A percentile compares a stretch with the other conserved stretches of the same genome.
Conservation (phyloP, 2,888 invertebrate species). For the Spialia ferax region DNA sequence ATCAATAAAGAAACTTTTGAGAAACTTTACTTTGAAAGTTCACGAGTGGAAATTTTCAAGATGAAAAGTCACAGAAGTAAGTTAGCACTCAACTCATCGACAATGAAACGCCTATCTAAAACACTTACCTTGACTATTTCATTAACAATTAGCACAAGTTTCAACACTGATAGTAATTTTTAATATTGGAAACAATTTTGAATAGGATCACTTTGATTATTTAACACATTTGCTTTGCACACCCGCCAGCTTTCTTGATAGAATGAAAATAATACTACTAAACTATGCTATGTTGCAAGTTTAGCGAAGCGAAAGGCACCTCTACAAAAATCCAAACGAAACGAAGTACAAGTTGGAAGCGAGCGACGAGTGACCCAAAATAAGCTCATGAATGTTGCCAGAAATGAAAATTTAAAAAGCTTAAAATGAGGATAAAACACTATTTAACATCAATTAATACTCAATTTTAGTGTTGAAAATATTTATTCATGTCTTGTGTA, state of each 20-base stretch:
- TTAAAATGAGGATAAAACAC: conserved; percentile 51
- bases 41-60: conserved; percentile 85
- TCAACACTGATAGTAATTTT: conserved; percentile 58
- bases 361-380: conserved; percentile 82
- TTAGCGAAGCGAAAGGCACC: conserved; percentile 87
- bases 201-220: conserved; percentile 61
- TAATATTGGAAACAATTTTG: conserved; percentile 59
- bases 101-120: conserved; percentile 56
- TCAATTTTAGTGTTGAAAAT: neutral
- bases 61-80: conserved; percentile 82
- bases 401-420: conserved; percentile 66
- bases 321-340: conserved; percentile 79
- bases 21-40: conserved; percentile 83
- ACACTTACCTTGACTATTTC: conserved; percentile 83
- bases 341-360: conserved; percentile 83
- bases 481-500: neutral
- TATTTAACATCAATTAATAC: neutral
- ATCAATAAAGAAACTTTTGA: conserved; percentile 75
- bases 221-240: conserved; percentile 81
- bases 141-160: conserved; percentile 70
- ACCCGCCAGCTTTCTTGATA: conserved; percentile 85
- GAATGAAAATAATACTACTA: conserved; percentile 76
- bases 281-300: conserved; percentile 84
- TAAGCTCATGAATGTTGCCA: conserved; percentile 84
- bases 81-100: conserved; percentile 73